These are phyloP conservation scores for Philhelius pedissequus DNA, from an alignment of 2,888 invertebrate genomes.

Conservation along the genomic window DNA sequence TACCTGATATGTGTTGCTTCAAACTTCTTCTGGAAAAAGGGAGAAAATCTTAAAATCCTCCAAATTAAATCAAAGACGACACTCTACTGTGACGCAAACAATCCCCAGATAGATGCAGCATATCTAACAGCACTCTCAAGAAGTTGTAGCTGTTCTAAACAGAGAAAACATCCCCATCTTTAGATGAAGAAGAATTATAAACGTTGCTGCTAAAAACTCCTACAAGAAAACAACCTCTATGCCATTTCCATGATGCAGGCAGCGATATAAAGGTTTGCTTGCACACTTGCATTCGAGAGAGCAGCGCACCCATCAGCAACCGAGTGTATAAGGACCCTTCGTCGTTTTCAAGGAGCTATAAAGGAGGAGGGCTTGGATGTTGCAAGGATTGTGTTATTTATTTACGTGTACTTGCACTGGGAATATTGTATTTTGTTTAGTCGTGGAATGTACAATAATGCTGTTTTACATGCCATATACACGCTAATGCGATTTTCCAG, in stretches of 20 bases:
- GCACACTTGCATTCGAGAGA: not conserved
- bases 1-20: not conserved
- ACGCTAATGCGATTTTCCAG: constrained; percentile 60
- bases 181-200: not conserved
- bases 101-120: constrained; percentile 9
- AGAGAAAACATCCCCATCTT: constrained; percentile 22
- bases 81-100: constrained; percentile 29
- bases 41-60: constrained; percentile 49
- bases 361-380: not conserved
- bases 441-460: constrained; percentile 29
- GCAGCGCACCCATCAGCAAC: not conserved
- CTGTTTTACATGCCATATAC: constrained; percentile 55
- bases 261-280: not conserved
- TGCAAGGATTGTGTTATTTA: constrained; percentile 51
- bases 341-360: not conserved
- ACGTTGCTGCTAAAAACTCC: constrained; percentile 24
- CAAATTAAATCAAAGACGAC: constrained; percentile 68
- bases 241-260: not conserved
- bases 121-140: not conserved
- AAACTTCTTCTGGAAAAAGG: not conserved
- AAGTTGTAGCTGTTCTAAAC: constrained; percentile 41
- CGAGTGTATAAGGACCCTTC: not conserved
- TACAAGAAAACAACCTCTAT: constrained; percentile 3
- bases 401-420: constrained; percentile 42
- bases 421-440: not conserved